phyloP scores from a whole-genome alignment of 2,113 vertebrate species.

The Picathartes gymnocephalus region DNA sequence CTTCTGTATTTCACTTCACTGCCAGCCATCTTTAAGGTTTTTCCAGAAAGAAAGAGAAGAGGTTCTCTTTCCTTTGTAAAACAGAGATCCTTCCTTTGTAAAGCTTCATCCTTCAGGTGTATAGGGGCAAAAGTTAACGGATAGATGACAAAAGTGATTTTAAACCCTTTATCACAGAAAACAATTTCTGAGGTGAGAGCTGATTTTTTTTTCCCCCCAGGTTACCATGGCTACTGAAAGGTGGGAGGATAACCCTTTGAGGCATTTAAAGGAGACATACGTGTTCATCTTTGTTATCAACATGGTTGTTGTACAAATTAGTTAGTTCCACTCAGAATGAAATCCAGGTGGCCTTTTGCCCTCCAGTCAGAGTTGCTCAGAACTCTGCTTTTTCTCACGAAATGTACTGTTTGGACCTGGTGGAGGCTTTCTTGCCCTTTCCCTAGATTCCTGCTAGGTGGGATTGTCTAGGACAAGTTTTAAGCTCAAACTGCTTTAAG shows the following conservation, averaged over 20 bases:
- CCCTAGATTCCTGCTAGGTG: background rate
- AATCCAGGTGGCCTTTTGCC: conserved; percentile 43
- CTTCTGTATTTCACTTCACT: background rate
- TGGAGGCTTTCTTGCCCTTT: background rate
- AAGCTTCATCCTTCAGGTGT: background rate
- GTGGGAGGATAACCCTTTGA: background rate
- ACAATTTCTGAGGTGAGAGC: conserved; percentile 23
- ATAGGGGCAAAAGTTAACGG: background rate
- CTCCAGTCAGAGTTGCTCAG: conserved; percentile 6
- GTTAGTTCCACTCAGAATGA: conserved; percentile 51
- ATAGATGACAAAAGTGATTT: background rate
- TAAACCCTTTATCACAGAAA: conserved; percentile 30
- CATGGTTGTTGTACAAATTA: conserved; percentile 58
- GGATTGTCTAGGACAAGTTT: background rate
- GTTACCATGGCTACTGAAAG: conserved; percentile 52
- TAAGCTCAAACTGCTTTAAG: background rate
- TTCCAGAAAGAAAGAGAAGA: background rate
- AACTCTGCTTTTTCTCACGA: background rate
- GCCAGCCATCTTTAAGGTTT: background rate
- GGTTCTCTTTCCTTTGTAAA: background rate
- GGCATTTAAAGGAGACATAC: conserved; percentile 35
- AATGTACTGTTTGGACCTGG: background rate
- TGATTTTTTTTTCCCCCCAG: background rate
- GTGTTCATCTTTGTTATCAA: conserved; percentile 56
- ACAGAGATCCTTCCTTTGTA: background rate